Percentiles rank a stretch among this genome's conserved stretches.
Conservation (phyloP, 2,113 vertebrate genomes). For the Melanocharis versteri region DNA sequence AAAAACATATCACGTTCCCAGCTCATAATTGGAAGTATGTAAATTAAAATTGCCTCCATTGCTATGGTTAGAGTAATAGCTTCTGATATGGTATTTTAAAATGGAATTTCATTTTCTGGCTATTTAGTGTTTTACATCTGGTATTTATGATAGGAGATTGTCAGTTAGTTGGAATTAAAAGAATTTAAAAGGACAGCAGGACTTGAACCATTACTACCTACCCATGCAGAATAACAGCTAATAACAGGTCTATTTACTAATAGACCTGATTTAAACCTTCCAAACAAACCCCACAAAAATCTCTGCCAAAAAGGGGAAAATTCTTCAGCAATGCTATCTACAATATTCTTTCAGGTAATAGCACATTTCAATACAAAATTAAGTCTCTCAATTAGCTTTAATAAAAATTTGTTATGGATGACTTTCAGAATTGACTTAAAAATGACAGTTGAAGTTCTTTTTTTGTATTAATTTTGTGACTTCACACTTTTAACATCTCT, state of each 20-base stretch:
- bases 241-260: background rate
- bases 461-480: background rate
- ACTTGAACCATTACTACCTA: background rate
- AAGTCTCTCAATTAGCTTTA: background rate
- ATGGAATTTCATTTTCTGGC: constrained; percentile 3
- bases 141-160: background rate
- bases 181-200: background rate
- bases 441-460: background rate
- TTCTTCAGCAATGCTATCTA: background rate
- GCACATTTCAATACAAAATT: background rate
- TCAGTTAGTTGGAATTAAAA: background rate
- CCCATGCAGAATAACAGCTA: background rate
- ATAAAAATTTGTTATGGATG: background rate
- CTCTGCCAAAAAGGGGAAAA: background rate
- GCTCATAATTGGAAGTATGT: background rate
- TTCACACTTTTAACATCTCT: background rate
- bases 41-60: background rate
- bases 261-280: background rate
- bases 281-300: background rate
- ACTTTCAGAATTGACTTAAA: background rate
- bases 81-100: background rate
- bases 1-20: background rate
- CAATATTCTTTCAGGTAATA: background rate
- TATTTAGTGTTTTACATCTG: constrained; percentile 1
- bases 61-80: background rate